Conservation (phyloP, 1,140 invertebrate species). For the Tetragnatha versicolor region DNA sequence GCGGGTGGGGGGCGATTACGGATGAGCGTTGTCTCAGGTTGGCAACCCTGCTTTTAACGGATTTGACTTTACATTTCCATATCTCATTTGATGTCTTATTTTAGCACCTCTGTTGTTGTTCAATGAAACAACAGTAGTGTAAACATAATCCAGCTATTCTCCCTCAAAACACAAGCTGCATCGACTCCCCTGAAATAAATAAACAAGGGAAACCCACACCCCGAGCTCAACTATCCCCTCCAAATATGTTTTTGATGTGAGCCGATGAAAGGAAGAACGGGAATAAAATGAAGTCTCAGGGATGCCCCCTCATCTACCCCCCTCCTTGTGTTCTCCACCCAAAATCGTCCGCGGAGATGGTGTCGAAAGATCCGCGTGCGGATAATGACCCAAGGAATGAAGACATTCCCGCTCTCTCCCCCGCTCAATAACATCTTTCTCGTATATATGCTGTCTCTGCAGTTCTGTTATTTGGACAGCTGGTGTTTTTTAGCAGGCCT, state of each 20-base stretch:
- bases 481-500: too few relatives aligned
- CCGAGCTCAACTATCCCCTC: not conserved
- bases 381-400: conserved; percentile 16
- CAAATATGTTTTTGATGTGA: conserved; percentile 28
- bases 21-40: too few relatives aligned
- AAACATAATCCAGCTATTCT: too few relatives aligned
- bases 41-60: too few relatives aligned
- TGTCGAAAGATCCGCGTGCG: conserved; percentile 28
- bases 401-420: conserved; percentile 5
- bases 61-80: too few relatives aligned
- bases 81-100: too few relatives aligned
- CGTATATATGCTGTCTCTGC: not conserved
- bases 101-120: too few relatives aligned
- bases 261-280: not conserved
- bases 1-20: too few relatives aligned
- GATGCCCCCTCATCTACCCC: too few relatives aligned
- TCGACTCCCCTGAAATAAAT: too few relatives aligned
- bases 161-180: too few relatives aligned
- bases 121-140: too few relatives aligned
- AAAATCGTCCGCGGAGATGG: not conserved
- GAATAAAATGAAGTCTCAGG: not conserved
- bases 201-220: not conserved
- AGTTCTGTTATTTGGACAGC: conserved; percentile 20
- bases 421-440: not conserved
- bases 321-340: not conserved